Conservation (phyloP, 2,888 invertebrate genomes). For the Volucella inflata region DNA sequence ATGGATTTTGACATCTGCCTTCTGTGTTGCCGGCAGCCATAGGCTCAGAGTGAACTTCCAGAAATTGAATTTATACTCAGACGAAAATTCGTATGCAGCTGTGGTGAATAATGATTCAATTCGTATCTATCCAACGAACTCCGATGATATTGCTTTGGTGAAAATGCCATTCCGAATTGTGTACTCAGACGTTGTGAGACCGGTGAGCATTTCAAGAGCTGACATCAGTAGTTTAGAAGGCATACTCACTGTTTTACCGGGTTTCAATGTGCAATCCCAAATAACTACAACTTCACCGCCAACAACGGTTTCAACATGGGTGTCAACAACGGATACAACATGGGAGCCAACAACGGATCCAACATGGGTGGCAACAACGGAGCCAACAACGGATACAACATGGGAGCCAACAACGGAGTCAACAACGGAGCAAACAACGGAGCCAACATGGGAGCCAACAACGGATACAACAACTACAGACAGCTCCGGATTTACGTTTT, state of each 20-base stretch:
- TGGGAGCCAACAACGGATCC: neutral
- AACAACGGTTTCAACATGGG: neutral
- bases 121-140: slow-evolving; percentile 51
- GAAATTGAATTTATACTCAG: neutral
- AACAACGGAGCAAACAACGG: neutral
- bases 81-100: slow-evolving; percentile 22
- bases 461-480: neutral
- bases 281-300: neutral
- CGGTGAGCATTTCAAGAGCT: slow-evolving; percentile 13
- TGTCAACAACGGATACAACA: neutral
- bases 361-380: neutral
- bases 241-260: slow-evolving; percentile 52
- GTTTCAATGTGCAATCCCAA: slow-evolving; percentile 31
- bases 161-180: slow-evolving; percentile 38
- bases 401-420: no score
- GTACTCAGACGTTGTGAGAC: slow-evolving; percentile 7
- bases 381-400: neutral
- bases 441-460: no score
- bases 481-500: no score
- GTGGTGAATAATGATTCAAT: slow-evolving; percentile 37
- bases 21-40: slow-evolving; percentile 27
- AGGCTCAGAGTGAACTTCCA: slow-evolving; percentile 18
- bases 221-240: neutral
- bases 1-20: slow-evolving; percentile 56
- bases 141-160: slow-evolving; percentile 64